Percentiles rank a stretch among this genome's conserved stretches.
Conservation (phyloP, 64 coral and sea anemone species). For the Actinia tenebrosa region DNA sequence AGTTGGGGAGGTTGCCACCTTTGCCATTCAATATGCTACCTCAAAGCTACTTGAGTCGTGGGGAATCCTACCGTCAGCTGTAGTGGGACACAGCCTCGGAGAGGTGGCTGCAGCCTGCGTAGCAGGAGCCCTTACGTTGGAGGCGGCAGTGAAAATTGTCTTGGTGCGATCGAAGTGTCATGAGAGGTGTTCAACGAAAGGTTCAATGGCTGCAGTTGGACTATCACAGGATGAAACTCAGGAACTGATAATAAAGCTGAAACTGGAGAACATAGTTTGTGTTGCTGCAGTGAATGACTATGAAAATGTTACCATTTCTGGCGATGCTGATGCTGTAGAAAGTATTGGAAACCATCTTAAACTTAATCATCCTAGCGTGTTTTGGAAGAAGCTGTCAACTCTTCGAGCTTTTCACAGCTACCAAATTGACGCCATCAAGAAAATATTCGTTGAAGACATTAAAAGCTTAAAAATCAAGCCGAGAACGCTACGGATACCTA, state of each 20-base stretch:
- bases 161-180: conserved; percentile 48
- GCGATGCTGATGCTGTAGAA: conserved; percentile 43
- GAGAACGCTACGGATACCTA: conserved; percentile 26
- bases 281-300: conserved; percentile 62
- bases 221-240: conserved; percentile 34
- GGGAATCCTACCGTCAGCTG: conserved; percentile 64
- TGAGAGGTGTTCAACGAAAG: conserved; percentile 36
- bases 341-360: conserved; percentile 46
- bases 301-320: conserved; percentile 64
- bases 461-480: conserved; percentile 28
- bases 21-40: conserved; percentile 66
- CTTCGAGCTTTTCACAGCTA: conserved; percentile 68
- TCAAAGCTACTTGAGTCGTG: conserved; percentile 58
- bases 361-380: conserved; percentile 12
- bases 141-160: conserved; percentile 46
- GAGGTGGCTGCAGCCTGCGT: conserved; percentile 41
- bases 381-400: conserved; percentile 60
- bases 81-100: conserved; percentile 64
- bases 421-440: conserved; percentile 50
- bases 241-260: conserved; percentile 45
- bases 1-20: conserved; percentile 57
- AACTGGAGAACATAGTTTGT: conserved; percentile 35
- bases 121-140: conserved; percentile 35
- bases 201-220: conserved; percentile 71
- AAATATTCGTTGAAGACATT: conserved; percentile 35